Base-by-base conservation (phyloP, 2,888 invertebrate species). In the Maniola hyperantus region DNA sequence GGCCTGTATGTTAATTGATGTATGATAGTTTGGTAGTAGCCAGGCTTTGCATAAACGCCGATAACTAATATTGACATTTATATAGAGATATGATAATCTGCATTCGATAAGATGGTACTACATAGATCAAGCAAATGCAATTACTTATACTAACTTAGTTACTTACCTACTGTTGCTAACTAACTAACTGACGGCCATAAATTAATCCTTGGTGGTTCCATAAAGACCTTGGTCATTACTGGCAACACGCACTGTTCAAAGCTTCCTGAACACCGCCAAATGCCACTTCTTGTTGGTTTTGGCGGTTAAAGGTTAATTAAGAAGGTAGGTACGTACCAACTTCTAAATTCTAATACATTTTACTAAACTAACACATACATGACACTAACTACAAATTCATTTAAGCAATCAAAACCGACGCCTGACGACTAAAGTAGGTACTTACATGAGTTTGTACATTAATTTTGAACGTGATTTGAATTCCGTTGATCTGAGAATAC, bases 1-100 rank as follows among this genome's bases (percentile, higher is more conserved):
- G 51, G 67, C 46, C 61, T 58, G 50, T 53, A 65, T 58, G 65
- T 20, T 67, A 67, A 69, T 69, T 67, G 69, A 69, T 67, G 64
- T 69, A 69, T 59, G 69, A 61, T 51, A 64, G 69, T 67, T 67
- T 15, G 46, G 46, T 51, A 34, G 67, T 57, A 57, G 50, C 61
- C 64, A 54, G 64, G 58, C 61, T 65, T 67, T 67, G 69, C 67
- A 63, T 67, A 69, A 67, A 65, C 46, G 61, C 62, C 61, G 62
- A 69, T 69, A 69, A 57, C 67, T 62, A 60, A 67, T 69, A 69
- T 69, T 69, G 69, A 69, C 69, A 62, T 67, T 64, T 62, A 67
- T 67, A 69, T 67, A 69, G 60, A 60, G 64, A 61, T 62, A 18
- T 53, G 58, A 44, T 55, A 63, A 63, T 63, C 63, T 46, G 44